Evolutionary conservation across 2,797 vertebrate genomes (phyloP).

Genomic region (Tinamus major): DNA sequence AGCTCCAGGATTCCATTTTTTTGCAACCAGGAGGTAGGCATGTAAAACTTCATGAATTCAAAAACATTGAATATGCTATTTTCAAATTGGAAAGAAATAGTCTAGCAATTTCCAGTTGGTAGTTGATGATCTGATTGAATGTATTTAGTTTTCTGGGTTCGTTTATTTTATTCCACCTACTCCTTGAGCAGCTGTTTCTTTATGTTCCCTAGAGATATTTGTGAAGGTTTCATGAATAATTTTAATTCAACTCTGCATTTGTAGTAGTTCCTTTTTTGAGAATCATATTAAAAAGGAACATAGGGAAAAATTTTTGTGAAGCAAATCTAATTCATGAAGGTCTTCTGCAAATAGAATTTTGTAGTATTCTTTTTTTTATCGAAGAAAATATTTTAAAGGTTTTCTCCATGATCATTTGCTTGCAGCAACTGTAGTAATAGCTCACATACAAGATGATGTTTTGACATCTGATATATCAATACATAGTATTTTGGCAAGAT

Average conservation of each 20-base stretch:
- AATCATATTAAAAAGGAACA: neutral
- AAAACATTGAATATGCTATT: neutral
- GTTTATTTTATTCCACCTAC: neutral
- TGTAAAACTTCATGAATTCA: neutral
- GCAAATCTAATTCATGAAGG: neutral
- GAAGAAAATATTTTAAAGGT: neutral
- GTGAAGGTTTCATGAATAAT: neutral
- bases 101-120: neutral
- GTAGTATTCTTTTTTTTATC: neutral
- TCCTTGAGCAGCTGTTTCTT: neutral
- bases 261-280: neutral
- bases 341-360: rapidly evolving
- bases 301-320: neutral
- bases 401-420: neutral
- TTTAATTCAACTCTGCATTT: neutral
- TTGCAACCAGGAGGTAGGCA: constrained; percentile 93
- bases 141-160: neutral
- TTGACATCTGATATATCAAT: neutral
- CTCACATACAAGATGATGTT: rapidly evolving
- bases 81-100: neutral
- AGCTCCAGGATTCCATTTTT: constrained; percentile 94
- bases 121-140: neutral
- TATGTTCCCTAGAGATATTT: neutral
- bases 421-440: neutral
- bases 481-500: neutral